phyloP scores from a whole-genome alignment of 1,140 invertebrate genomes.

The Caenorhabditis remanei region DNA sequence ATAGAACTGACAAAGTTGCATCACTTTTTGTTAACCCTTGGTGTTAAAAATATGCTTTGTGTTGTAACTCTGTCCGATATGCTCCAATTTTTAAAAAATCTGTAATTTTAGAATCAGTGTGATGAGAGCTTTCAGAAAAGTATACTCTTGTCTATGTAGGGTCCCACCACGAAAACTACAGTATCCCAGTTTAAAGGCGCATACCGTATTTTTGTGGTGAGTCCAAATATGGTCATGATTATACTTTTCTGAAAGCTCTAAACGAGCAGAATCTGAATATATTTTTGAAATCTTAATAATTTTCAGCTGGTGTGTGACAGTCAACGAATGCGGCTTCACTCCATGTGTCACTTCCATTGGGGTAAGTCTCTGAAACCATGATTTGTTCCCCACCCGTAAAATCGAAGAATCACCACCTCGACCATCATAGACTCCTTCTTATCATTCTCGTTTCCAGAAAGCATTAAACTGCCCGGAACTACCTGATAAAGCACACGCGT shows the following conservation, averaged over 20 bases:
- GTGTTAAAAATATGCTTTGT: no score
- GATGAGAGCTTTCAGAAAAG: no score
- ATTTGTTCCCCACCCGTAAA: not conserved
- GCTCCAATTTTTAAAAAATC: not conserved
- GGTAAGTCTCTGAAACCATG: not conserved
- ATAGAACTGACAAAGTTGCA: not conserved
- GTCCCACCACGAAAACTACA: not conserved
- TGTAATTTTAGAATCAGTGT: not conserved
- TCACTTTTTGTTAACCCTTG: not conserved
- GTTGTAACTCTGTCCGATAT: no score
- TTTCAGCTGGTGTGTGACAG: conserved; percentile 36
- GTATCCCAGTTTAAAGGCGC: not conserved
- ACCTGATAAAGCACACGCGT: conserved; percentile 38
- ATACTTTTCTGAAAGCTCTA: not conserved
- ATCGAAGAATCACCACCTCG: not conserved
- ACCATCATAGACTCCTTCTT: not conserved
- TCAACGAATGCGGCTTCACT: conserved; percentile 25
- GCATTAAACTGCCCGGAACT: conserved; percentile 37
- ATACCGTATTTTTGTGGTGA: not conserved
- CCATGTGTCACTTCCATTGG: conserved; percentile 34
- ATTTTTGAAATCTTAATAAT: not conserved
- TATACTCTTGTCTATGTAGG: no score
- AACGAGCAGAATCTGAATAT: not conserved
- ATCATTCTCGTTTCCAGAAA: conserved; percentile 1
- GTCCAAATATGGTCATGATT: not conserved